Percentiles rank a stretch among this genome's conserved stretches.
phyloP scores from a whole-genome alignment of 1,140 invertebrate species.

The Antheraea pernyi region DNA sequence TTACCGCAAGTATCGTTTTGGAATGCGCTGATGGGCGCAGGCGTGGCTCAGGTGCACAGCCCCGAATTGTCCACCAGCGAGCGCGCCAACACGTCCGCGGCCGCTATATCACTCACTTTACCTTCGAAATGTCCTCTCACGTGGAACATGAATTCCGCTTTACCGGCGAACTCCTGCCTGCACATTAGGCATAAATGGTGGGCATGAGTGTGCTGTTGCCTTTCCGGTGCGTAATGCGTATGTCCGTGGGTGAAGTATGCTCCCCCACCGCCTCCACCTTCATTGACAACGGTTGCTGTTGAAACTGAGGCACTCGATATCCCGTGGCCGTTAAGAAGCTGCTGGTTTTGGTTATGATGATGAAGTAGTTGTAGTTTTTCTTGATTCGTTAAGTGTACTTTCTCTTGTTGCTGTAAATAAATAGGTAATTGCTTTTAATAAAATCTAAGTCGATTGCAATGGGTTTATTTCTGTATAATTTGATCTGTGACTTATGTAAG shows the following conservation, averaged over 20 bases:
- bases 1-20: slow-evolving; percentile 58
- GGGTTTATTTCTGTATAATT: no score
- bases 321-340: slow-evolving; percentile 71
- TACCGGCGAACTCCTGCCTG: slow-evolving; percentile 82
- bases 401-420: slow-evolving; percentile 64
- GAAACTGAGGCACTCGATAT: slow-evolving; percentile 66
- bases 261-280: slow-evolving; percentile 45
- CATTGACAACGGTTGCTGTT: slow-evolving; percentile 67
- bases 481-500: no score
- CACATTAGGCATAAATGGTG: slow-evolving; percentile 84
- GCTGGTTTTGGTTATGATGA: slow-evolving; percentile 79
- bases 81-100: slow-evolving; percentile 81
- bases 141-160: slow-evolving; percentile 86
- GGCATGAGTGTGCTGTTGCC: slow-evolving; percentile 67
- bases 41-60: slow-evolving; percentile 80
- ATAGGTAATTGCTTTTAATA: neutral
- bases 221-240: slow-evolving; percentile 73
- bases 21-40: slow-evolving; percentile 57
- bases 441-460: no score
- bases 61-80: slow-evolving; percentile 82
- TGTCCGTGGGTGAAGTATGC: slow-evolving; percentile 69
- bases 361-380: slow-evolving; percentile 75
- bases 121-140: slow-evolving; percentile 84
- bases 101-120: slow-evolving; percentile 80
- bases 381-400: slow-evolving; percentile 73